These are phyloP conservation scores for Blastomussa wellsi DNA, from an alignment of 92 coral and sea anemone genomes.

Conservation along the genomic window DNA sequence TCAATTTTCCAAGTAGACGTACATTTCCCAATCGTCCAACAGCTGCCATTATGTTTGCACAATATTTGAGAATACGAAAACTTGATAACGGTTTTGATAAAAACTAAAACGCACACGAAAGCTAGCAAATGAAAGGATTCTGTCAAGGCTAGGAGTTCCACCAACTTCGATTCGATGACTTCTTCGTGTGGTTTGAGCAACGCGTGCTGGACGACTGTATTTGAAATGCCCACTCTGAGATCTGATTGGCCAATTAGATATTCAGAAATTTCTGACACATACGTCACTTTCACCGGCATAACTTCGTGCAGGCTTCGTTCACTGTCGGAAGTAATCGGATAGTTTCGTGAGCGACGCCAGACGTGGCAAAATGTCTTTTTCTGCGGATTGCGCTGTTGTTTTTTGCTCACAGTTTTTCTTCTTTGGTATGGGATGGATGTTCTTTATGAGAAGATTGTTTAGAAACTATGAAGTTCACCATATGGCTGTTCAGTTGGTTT, in stretches of 20 bases:
- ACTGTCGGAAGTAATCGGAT: conserved; percentile 3
- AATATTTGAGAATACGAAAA: not conserved
- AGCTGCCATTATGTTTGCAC: conserved; percentile 75
- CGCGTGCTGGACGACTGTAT: conserved; percentile 31
- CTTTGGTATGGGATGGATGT: conserved; percentile 97
- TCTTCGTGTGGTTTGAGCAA: conserved; percentile 62
- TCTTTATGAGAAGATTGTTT: conserved; percentile 96
- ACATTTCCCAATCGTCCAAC: conserved; percentile 89
- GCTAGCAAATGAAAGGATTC: not conserved
- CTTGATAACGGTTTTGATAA: not conserved
- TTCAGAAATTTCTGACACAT: conserved; percentile 23
- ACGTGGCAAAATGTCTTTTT: conserved; percentile 96
- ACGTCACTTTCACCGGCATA: conserved; percentile 23
- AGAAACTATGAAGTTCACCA: conserved; percentile 97
- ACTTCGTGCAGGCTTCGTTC: conserved; percentile 32
- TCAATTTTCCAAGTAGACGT: conserved; percentile 31
- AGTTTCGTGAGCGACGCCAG: conserved; percentile 17
- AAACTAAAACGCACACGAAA: conserved; percentile 4
- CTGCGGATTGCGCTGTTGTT: conserved; percentile 88
- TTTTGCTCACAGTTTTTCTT: conserved; percentile 86
- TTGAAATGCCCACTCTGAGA: conserved; percentile 88
- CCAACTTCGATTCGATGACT: conserved; percentile 8
- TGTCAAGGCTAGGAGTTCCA: not conserved
- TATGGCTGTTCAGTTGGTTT: conserved; percentile 87
- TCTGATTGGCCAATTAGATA: conserved; percentile 80